Conservation (phyloP, 2,113 vertebrate species). For the Ptychochromis oligacanthus region DNA sequence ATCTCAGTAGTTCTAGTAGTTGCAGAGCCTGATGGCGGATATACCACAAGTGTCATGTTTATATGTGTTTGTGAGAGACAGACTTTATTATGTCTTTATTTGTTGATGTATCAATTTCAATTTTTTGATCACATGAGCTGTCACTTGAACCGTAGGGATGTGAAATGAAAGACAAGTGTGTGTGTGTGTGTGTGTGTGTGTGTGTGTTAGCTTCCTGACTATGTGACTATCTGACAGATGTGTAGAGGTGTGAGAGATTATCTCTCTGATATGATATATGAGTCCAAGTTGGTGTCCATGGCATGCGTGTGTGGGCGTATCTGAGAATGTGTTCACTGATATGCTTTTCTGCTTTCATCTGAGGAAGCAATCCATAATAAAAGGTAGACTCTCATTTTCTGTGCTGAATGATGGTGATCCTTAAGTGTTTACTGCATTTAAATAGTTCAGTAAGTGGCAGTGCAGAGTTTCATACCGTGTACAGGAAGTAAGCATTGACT, state of each 20-base stretch:
- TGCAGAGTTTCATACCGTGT: neutral
- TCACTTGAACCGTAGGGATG: neutral
- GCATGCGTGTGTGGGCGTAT: neutral
- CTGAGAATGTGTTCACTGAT: neutral
- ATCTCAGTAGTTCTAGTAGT: neutral
- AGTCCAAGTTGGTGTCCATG: neutral
- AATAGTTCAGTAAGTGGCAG: neutral
- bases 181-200: neutral
- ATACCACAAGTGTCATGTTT: neutral
- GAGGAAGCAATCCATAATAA: neutral
- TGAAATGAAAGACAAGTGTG: neutral
- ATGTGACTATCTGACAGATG: neutral
- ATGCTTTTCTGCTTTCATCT: neutral
- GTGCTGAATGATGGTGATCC: neutral
- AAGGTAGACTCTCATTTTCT: neutral
- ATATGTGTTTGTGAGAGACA: neutral
- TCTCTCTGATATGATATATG: neutral
- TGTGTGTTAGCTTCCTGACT: neutral
- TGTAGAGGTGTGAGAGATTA: neutral
- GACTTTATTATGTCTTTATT: neutral
- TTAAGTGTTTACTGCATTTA: neutral
- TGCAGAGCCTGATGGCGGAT: conserved; percentile 11
- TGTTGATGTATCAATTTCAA: neutral
- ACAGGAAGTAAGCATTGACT: neutral
- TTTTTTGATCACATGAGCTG: neutral